Evolutionary conservation across 1,140 invertebrate genomes (phyloP).

Genomic region (Brachionus calyciflorus): DNA sequence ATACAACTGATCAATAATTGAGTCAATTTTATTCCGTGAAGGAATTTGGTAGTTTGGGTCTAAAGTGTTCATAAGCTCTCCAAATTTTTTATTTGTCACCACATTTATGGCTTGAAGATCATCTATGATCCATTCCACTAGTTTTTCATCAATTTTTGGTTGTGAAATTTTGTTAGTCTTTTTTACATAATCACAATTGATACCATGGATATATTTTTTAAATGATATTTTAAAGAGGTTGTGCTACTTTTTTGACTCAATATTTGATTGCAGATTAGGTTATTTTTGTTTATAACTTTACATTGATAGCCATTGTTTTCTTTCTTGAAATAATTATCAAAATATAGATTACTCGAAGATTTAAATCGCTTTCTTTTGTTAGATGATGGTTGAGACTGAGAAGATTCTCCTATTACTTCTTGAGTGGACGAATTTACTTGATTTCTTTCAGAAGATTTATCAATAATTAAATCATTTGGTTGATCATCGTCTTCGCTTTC

Average conservation of each 20-base stretch:
- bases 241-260: not conserved
- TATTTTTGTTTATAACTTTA: too few relatives aligned
- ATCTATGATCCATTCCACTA: conserved; percentile 22
- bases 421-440: too few relatives aligned
- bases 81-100: not conserved
- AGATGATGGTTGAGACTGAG: too few relatives aligned
- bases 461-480: too few relatives aligned
- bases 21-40: not conserved
- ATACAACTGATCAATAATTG: not conserved
- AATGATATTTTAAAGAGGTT: conserved; percentile 13
- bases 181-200: conserved; percentile 1
- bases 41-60: conserved; percentile 14
- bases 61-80: conserved; percentile 3
- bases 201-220: not conserved
- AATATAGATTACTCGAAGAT: too few relatives aligned
- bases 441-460: too few relatives aligned
- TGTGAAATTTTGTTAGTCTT: not conserved
- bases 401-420: too few relatives aligned
- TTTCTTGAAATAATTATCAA: too few relatives aligned
- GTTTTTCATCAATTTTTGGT: not conserved
- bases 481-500: too few relatives aligned
- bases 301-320: too few relatives aligned
- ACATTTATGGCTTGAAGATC: conserved; percentile 9
- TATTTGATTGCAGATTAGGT: too few relatives aligned
- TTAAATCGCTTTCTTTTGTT: too few relatives aligned